Percentiles rank a stretch among this genome's conserved stretches.
phyloP scores from a whole-genome alignment of 2,113 vertebrate genomes.

The Clarias batrachus region DNA sequence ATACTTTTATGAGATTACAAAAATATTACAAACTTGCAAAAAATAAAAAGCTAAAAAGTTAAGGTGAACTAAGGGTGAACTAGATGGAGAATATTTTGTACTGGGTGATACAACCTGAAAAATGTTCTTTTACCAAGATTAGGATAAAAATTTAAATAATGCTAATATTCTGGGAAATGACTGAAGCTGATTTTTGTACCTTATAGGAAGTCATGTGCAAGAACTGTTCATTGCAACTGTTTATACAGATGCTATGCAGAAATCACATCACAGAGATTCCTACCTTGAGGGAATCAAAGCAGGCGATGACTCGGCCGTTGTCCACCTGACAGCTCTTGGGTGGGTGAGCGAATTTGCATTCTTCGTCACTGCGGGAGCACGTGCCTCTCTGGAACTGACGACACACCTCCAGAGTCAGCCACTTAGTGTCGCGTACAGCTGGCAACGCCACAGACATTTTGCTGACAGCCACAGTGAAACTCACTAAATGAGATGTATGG shows the following conservation, averaged over 20 bases:
- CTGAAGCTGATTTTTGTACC: background rate
- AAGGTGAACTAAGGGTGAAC: background rate
- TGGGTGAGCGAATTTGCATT: slow-evolving; percentile 99
- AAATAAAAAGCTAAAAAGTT: background rate
- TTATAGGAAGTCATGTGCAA: background rate
- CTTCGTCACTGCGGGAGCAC: slow-evolving; percentile 96
- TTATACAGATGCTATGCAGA: background rate
- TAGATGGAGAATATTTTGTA: too few relatives aligned
- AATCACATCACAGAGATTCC: slow-evolving; percentile 57
- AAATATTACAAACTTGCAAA: background rate
- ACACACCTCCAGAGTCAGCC: slow-evolving; percentile 98
- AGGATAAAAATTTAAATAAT: background rate
- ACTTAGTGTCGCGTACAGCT: slow-evolving; percentile 92
- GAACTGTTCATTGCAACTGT: background rate
- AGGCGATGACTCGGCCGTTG: slow-evolving; percentile 97
- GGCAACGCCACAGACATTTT: slow-evolving; percentile 45
- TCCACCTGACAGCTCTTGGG: slow-evolving; percentile 99
- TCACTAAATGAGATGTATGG: slow-evolving; percentile 18
- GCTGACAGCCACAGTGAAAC: slow-evolving; percentile 18
- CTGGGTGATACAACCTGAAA: too few relatives aligned
- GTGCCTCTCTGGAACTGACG: slow-evolving; percentile 98
- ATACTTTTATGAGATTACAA: background rate
- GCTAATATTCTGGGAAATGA: background rate
- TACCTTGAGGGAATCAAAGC: slow-evolving; percentile 99
- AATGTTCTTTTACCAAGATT: too few relatives aligned